Conservation (phyloP, 1,140 invertebrate genomes). For the Drosophila kanapiae region DNA sequence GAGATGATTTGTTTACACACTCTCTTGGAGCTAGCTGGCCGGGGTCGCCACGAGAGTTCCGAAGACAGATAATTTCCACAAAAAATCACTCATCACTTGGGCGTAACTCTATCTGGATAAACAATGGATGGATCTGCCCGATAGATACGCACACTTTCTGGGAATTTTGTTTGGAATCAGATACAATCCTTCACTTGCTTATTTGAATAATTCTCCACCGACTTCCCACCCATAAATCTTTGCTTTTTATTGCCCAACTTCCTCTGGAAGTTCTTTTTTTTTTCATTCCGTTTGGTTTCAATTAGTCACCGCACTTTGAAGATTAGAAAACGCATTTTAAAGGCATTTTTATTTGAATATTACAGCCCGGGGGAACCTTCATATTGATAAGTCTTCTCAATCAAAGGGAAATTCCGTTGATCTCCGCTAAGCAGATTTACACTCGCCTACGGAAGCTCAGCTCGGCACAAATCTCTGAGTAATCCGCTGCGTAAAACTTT, state of each 20-base stretch:
- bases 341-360: constrained; percentile 13
- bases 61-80: constrained; percentile 17
- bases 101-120: constrained; percentile 34
- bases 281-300: constrained; percentile 21
- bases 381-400: constrained; percentile 18
- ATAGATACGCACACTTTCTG: constrained; percentile 35
- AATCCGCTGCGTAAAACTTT: constrained; percentile 50
- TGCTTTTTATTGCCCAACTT: constrained; percentile 28
- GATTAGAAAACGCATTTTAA: constrained; percentile 38
- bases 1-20: constrained; percentile 49
- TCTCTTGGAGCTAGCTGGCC: constrained; percentile 17
- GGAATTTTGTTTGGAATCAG: constrained; percentile 31
- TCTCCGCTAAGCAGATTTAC: constrained; percentile 33
- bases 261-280: constrained; percentile 15
- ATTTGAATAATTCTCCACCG: constrained; percentile 37
- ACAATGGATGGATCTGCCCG: constrained; percentile 19
- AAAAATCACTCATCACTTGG: constrained; percentile 34
- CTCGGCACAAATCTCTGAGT: constrained; percentile 15
- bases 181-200: constrained; percentile 45
- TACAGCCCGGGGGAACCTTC: background rate
- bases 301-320: constrained; percentile 46
- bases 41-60: constrained; percentile 27
- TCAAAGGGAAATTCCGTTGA: constrained; percentile 46
- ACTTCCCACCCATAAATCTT: constrained; percentile 44
- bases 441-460: constrained; percentile 44